phyloP scores from a whole-genome alignment of 2,888 invertebrate genomes.

The Sabatieria punctata region DNA sequence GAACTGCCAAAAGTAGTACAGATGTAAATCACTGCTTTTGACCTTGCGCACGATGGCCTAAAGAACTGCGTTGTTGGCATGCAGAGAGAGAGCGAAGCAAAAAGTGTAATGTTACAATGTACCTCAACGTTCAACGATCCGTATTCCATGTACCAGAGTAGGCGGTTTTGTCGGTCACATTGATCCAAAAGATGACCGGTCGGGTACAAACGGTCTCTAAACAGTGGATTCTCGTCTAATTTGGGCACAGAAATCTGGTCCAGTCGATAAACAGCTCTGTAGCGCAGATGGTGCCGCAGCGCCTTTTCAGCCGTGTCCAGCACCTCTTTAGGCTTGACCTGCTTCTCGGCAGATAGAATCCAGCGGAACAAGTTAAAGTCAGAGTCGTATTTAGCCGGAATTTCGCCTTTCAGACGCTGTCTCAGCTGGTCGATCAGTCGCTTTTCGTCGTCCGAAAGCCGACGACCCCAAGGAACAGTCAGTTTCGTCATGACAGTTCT shows the following conservation, averaged over 20 bases:
- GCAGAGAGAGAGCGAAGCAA: background rate
- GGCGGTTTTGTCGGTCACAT: slow-evolving; percentile 20
- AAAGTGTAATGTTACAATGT: background rate
- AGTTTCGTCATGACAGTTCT: no score
- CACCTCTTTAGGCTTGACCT: slow-evolving; percentile 20
- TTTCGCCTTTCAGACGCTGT: background rate
- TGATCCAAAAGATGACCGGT: slow-evolving; percentile 17
- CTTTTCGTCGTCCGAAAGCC: background rate
- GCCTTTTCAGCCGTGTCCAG: slow-evolving; percentile 22
- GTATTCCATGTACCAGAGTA: slow-evolving; percentile 29
- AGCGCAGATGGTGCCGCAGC: slow-evolving; percentile 25
- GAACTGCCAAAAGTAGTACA: slow-evolving; percentile 28
- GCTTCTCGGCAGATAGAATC: slow-evolving; percentile 20
- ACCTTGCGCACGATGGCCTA: slow-evolving; percentile 25
- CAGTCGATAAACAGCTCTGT: slow-evolving; percentile 18
- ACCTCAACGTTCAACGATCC: slow-evolving; percentile 26
- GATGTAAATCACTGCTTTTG: slow-evolving; percentile 21
- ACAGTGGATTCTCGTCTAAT: slow-evolving; percentile 26
- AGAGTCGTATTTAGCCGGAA: slow-evolving; percentile 20
- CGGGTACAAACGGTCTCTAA: slow-evolving; percentile 21
- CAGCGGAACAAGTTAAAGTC: slow-evolving; percentile 31
- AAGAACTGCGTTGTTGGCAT: slow-evolving; percentile 2
- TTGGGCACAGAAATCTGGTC: slow-evolving; percentile 12
- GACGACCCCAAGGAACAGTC: background rate
- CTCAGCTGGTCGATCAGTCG: background rate